phyloP scores from a whole-genome alignment of 2,797 vertebrate species.

The Tiaroga cobitis region DNA sequence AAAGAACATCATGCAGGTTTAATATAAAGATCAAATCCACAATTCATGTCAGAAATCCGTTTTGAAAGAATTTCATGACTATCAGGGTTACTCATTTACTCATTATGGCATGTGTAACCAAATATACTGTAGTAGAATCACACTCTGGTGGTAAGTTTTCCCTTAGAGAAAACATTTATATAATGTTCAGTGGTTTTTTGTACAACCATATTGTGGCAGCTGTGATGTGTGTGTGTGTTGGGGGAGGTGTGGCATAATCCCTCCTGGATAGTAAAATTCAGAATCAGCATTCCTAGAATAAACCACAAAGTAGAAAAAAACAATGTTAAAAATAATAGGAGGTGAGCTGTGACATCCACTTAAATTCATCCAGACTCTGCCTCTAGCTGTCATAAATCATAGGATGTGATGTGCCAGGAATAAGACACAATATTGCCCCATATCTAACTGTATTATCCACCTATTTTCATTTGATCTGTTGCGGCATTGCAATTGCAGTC shows the following conservation, averaged over 20 bases:
- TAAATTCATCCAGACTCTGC: conserved; percentile 7
- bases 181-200: conserved; percentile 14
- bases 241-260: conserved; percentile 7
- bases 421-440: conserved; percentile 19
- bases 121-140: conserved; percentile 24
- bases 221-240: conserved; percentile 19
- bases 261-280: conserved; percentile 33
- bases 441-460: conserved; percentile 19
- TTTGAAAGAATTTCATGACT: background rate
- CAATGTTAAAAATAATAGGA: conserved; percentile 19
- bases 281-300: conserved; percentile 43
- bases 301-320: conserved; percentile 24
- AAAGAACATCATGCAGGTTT: background rate
- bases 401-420: conserved; percentile 24
- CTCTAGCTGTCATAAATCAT: conserved; percentile 31
- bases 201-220: conserved; percentile 20
- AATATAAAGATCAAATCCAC: background rate
- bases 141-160: background rate
- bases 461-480: conserved; percentile 45
- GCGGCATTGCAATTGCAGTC: background rate
- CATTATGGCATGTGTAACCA: background rate
- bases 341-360: conserved; percentile 24
- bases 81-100: background rate
- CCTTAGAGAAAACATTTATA: conserved; percentile 27
- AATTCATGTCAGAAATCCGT: background rate